Evolutionary conservation across 2,113 vertebrate species (phyloP).

Genomic region (Brachionichthys hirsutus): DNA sequence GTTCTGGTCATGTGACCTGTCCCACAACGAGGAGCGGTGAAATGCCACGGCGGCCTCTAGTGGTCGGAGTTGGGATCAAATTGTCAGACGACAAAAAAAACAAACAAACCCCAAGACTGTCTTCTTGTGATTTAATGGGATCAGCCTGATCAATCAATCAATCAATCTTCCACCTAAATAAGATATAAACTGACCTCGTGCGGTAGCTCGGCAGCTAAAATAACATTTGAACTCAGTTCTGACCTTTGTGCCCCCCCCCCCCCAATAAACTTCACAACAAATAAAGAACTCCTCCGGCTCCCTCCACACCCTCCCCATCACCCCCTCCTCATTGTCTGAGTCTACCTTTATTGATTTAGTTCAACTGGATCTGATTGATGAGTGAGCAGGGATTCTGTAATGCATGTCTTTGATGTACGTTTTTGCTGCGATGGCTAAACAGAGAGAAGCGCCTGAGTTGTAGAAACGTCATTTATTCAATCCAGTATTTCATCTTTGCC

Average conservation of each 20-base stretch:
- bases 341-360: constrained; percentile 56
- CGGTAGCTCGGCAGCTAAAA: constrained; percentile 4
- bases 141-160: no score
- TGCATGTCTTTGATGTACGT: constrained; percentile 43
- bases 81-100: no score
- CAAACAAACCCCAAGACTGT: no score
- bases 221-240: constrained; percentile 45
- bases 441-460: background rate
- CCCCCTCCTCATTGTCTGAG: constrained; percentile 47
- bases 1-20: no score
- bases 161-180: no score
- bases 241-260: constrained; percentile 26
- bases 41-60: no score
- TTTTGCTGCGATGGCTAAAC: background rate
- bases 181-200: no score
- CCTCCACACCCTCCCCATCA: constrained; percentile 27
- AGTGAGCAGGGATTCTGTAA: constrained; percentile 35
- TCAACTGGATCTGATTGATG: constrained; percentile 75
- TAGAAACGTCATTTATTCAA: constrained; percentile 2
- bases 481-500: background rate
- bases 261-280: no score
- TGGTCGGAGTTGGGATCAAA: no score
- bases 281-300: constrained; percentile 28
- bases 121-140: no score
- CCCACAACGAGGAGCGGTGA: no score